Base-by-base conservation (phyloP, 2,113 vertebrate genomes). In the Psephotus haematonotus region DNA sequence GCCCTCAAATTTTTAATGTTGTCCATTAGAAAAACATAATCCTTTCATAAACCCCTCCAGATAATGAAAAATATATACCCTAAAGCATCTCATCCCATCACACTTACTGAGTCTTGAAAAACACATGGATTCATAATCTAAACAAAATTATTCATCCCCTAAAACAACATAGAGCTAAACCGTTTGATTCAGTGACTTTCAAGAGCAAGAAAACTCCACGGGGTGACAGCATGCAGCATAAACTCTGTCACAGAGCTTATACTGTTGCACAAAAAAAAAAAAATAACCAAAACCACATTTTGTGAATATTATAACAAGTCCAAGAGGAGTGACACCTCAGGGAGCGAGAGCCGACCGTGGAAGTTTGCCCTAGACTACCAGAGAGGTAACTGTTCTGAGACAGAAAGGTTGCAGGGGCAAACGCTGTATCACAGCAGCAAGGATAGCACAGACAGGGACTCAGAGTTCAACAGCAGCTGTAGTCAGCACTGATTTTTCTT, bases 401-500 rank as follows among this genome's bases (percentile, higher is more conserved):
- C 74, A 83, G 76, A 91, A 86, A 71, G 6, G 53, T 75, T 90
- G 67, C 62, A 85, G 50, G 39, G 55, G n/a, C 82, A 93, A 96
- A 72, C 31, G 7, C 18, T 59, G 19, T 47, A 92, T 92, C 65
- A 76, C 47, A 87, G 72, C 52, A 90, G 72, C 59, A 93, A 47
- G 76, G 60, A 59, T 25, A 80, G 84, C 37, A 88, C 59, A 86
- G 83, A 37, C 50, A 74, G 44, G 43, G 72, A 92, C 47, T 57
- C 33, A 41, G 69, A 87, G 82, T 81, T 80, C 92, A 77, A 74
- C 59, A 88, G 70, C 1, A 86, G 52, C 74, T 79, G 72, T 68
- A 93, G 93, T 87, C 67, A 83, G 47, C 22, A 39, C 44, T 39
- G 63, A 90, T 69, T 87, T 89, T 88, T 95, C 52, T 78, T 83